Evolutionary conservation across 2,113 vertebrate genomes (phyloP).

Genomic region (Oxyura jamaicensis): DNA sequence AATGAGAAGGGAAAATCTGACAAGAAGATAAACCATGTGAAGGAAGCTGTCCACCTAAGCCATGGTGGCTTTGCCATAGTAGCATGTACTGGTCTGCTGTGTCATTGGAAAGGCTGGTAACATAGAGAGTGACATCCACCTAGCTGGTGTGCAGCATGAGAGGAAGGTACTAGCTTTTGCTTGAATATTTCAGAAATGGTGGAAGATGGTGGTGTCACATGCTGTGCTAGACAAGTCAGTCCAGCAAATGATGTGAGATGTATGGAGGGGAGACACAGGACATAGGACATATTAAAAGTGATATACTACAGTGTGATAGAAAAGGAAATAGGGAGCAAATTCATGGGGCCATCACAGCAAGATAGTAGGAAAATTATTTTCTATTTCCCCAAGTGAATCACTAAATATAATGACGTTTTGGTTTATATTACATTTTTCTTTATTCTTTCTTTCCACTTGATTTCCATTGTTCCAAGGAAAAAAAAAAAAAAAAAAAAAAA

Average conservation of each 20-base stretch:
- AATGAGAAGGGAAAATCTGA: neutral
- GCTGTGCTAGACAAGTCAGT: neutral
- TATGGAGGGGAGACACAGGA: neutral
- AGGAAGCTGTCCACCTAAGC: neutral
- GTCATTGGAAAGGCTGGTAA: neutral
- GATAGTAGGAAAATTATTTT: neutral
- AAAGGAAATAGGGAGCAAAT: neutral
- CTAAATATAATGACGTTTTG: neutral
- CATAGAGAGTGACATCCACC: neutral
- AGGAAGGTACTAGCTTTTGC: neutral
- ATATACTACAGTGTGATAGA: neutral
- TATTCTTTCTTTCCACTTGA: neutral
- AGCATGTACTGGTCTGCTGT: fast-evolving
- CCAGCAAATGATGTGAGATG: neutral
- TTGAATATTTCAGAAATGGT: neutral
- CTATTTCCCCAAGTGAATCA: neutral
- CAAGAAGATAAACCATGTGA: neutral
- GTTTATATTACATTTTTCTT: neutral
- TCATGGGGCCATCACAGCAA: neutral
- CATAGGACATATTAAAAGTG: neutral
- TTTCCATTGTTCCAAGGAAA: neutral
- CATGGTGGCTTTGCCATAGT: neutral
- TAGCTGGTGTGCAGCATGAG: neutral
- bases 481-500: too few relatives aligned
- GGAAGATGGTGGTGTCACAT: neutral